Conservation (phyloP, 2,888 invertebrate genomes). For the Clunio marinus region DNA sequence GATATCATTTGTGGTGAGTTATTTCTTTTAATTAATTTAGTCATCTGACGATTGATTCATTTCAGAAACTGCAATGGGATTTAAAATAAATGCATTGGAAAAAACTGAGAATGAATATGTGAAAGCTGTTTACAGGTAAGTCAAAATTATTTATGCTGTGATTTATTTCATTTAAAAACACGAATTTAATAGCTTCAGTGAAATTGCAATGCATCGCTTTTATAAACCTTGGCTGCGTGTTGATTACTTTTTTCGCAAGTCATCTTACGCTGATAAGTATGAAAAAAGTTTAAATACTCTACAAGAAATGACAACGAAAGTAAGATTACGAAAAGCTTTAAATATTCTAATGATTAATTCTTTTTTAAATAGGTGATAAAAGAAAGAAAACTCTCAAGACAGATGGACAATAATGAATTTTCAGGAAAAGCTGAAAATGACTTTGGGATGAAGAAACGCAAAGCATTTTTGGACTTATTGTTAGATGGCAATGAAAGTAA, state of each 20-base stretch:
- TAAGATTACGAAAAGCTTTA: constrained; percentile 44
- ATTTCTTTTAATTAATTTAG: not conserved
- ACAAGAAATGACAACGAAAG: constrained; percentile 55
- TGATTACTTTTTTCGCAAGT: constrained; percentile 51
- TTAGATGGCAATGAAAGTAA: constrained; percentile 44
- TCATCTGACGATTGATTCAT: not conserved
- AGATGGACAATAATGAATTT: not conserved
- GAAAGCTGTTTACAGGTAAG: constrained; percentile 43
- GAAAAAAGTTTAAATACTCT: constrained; percentile 51
- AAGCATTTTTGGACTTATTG: constrained; percentile 48
- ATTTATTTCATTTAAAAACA: not conserved
- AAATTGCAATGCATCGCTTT: constrained; percentile 42
- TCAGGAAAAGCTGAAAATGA: not conserved
- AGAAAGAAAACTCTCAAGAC: not conserved
- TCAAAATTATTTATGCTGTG: not conserved
- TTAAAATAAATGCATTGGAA: constrained; percentile 43
- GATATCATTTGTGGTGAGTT: constrained; percentile 50
- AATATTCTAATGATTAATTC: not conserved
- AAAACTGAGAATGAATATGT: constrained; percentile 44
- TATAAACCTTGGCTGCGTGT: constrained; percentile 52
- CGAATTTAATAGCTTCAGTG: constrained; percentile 42
- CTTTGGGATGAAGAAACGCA: constrained; percentile 43
- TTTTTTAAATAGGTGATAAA: not conserved
- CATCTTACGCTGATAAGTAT: constrained; percentile 49
- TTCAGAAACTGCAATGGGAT: constrained; percentile 46